Evolutionary conservation across 2,888 invertebrate species (phyloP).

Genomic region (Trachelus tabidus): DNA sequence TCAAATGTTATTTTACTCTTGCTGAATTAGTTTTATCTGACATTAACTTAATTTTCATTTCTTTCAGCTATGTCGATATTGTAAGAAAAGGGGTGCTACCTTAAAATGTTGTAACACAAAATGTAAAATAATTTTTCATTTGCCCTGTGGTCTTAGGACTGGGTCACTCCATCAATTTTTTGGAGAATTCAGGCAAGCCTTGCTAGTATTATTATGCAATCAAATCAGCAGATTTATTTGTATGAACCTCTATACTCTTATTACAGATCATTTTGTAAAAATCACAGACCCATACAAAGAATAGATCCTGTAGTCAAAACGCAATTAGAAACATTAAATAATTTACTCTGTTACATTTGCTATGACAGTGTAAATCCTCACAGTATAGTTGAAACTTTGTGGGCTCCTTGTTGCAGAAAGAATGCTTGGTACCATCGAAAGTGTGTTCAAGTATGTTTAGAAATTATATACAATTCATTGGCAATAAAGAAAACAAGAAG

Average conservation of each 20-base stretch:
- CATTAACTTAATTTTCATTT: conserved; percentile 4
- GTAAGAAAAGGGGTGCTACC: conserved; percentile 75
- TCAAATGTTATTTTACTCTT: neutral
- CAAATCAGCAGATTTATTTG: conserved; percentile 33
- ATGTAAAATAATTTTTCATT: conserved; percentile 79
- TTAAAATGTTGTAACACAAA: conserved; percentile 75
- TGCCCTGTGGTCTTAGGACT: conserved; percentile 77
- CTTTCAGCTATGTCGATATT: conserved; percentile 77
- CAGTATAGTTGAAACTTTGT: conserved; percentile 68
- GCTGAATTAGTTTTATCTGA: neutral
- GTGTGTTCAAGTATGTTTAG: conserved; percentile 73
- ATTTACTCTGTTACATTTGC: conserved; percentile 76
- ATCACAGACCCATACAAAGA: conserved; percentile 71
- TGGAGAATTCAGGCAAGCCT: conserved; percentile 69
- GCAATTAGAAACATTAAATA: conserved; percentile 42
- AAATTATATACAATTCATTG: neutral
- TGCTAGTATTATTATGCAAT: conserved; percentile 3
- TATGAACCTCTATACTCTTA: conserved; percentile 12
- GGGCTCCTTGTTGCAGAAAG: conserved; percentile 81
- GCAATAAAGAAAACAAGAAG: neutral
- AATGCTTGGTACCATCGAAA: conserved; percentile 81
- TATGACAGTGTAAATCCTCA: conserved; percentile 70
- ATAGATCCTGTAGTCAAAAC: conserved; percentile 57
- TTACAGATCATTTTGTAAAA: conserved; percentile 73
- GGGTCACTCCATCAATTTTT: conserved; percentile 75